Base-by-base conservation (phyloP, 1,140 invertebrate species). In the Drosophila neocordata region DNA sequence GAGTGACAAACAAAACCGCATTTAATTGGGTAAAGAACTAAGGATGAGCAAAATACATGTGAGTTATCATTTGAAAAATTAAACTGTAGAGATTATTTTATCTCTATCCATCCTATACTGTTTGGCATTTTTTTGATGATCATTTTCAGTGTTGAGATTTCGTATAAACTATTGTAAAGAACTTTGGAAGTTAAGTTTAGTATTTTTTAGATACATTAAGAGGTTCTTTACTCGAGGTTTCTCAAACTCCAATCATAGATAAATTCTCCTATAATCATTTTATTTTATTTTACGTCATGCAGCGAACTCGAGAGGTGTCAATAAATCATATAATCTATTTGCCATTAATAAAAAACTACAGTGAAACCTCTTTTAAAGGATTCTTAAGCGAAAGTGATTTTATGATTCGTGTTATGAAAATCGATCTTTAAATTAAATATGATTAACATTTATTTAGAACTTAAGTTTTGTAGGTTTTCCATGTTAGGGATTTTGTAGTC, bases 21-120 rank as follows among this genome's bases (percentile, higher is more conserved):
- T 73, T 84, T 73, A 61, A 63, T 67, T 44, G 60, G 56, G 38
- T 64, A 55, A 65, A 69, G 48, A 52, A 64, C 57, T 67, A 65
- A 77, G 51, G 57, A 88, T 88, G 83, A 74, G 79, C 53, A 77
- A 88, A 83, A 65, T 71, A 61, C 83, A 88, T 69, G 83, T 88
- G 79, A 88, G 83, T 88, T 65, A 41, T 58, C 22, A 41, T 20
- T 20, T 15, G n/a, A 38, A 5, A 48, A 66, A 63, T 31, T 6
- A 31, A 0, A 31, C 27, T 24, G 65, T 59, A 61, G n/a, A n/a
- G n/a, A 65, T 65, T 35, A 71, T 11, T 37, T 18, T 44, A 69
- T 70, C 41, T 31, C 22, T 9, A 12, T 24, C 2, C 2, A 24
- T 24, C 24, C 24, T 4, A 1, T 8, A 22, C 7, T 11, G 48